Evolutionary conservation across 2,888 invertebrate species (phyloP).

Genomic region (Anthoptus insignis): DNA sequence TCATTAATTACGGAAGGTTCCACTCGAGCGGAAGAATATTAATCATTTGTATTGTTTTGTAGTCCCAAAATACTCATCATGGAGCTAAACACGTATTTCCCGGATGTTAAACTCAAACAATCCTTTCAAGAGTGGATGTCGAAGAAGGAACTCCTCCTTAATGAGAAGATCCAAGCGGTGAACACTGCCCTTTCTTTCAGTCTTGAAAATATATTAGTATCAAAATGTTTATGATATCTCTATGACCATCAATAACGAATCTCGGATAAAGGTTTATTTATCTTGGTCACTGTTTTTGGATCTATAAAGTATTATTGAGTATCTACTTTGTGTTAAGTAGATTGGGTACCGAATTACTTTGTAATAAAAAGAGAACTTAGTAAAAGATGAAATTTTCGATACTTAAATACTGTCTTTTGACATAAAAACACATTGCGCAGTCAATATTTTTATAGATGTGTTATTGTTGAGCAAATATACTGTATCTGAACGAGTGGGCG

Average conservation of each 20-base stretch:
- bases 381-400: conserved; percentile 5
- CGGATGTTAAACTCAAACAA: conserved; percentile 12
- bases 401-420: conserved; percentile 16
- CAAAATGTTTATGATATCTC: not conserved
- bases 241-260: too few relatives aligned
- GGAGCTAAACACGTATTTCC: conserved; percentile 23
- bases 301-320: too few relatives aligned
- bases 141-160: too few relatives aligned
- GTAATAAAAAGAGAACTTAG: not conserved
- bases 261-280: too few relatives aligned
- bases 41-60: conserved; percentile 24
- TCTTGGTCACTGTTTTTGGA: too few relatives aligned
- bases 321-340: too few relatives aligned
- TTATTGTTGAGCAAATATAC: conserved; percentile 34
- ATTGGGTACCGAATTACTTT: not conserved
- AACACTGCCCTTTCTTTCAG: not conserved
- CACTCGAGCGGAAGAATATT: conserved; percentile 29
- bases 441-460: conserved; percentile 34
- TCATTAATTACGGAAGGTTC: conserved; percentile 3
- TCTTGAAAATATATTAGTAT: not conserved
- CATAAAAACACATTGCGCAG: conserved; percentile 26
- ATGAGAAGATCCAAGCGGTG: not conserved
- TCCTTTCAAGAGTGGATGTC: not conserved
- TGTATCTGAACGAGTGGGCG: conserved; percentile 28
- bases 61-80: conserved; percentile 26